These are phyloP conservation scores for Nemoura dubitans DNA, from an alignment of 2,888 invertebrate genomes.

Conservation along the genomic window DNA sequence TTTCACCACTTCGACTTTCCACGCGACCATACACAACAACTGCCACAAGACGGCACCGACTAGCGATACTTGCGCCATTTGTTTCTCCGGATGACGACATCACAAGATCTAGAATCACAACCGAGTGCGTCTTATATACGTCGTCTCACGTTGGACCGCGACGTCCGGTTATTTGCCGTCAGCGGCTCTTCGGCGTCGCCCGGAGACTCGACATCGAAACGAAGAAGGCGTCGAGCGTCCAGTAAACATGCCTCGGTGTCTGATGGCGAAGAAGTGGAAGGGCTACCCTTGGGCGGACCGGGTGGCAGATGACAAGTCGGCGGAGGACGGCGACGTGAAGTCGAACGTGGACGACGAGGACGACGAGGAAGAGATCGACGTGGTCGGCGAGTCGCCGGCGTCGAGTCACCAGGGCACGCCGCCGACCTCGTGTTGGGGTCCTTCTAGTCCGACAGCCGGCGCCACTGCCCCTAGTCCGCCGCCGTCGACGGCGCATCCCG, in stretches of 20 bases:
- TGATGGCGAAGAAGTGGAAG: slow-evolving; percentile 97
- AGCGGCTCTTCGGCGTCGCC: neutral
- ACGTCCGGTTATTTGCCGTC: neutral
- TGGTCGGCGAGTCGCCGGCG: slow-evolving; percentile 74
- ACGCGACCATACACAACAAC: slow-evolving; percentile 12
- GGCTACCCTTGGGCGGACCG: slow-evolving; percentile 81
- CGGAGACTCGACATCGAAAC: neutral
- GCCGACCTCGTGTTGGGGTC: slow-evolving; percentile 73
- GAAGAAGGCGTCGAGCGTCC: neutral
- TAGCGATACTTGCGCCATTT: neutral
- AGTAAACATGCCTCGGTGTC: slow-evolving; percentile 89
- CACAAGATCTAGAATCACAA: slow-evolving; percentile 39
- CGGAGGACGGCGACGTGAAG: slow-evolving; percentile 53
- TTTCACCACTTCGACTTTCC: neutral
- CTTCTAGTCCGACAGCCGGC: slow-evolving; percentile 78
- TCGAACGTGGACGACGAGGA: slow-evolving; percentile 52
- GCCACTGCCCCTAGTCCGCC: slow-evolving; percentile 67
- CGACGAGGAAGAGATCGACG: slow-evolving; percentile 82
- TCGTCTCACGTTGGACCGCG: slow-evolving; percentile 56
- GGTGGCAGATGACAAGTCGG: slow-evolving; percentile 57
- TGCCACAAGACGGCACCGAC: slow-evolving; percentile 15
- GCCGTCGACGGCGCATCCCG: slow-evolving; percentile 59
- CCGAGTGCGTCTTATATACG: slow-evolving; percentile 51
- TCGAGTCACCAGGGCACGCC: slow-evolving; percentile 54
- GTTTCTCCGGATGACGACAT: slow-evolving; percentile 47